Evolutionary conservation across 2,113 vertebrate species (phyloP), one percentile per base, ranked within the genome.

Genomic region (Callopanchax toddi): DNA sequence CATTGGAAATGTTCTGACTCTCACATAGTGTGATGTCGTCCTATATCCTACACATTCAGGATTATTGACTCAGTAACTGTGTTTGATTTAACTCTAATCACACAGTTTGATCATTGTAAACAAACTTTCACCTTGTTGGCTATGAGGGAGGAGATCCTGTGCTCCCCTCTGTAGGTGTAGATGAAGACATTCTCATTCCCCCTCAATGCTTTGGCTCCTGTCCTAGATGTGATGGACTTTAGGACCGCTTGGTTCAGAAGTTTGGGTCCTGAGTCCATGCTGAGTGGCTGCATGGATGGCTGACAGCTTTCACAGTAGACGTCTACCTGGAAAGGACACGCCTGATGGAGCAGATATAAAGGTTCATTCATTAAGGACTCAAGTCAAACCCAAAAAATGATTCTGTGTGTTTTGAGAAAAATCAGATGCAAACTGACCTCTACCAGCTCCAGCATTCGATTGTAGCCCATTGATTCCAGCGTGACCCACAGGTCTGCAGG

Each of bases 401-500:
- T 32, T 32, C 29, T 32, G 49, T 52, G 2, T 21, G 21, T 50
- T 70, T 23, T 22, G 22, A 36, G 10, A 39, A 22, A 59, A n/a
- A 45, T 36, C 25, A 23, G 0, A 29, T 13, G 40, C 45, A 17
- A 76, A 39, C 50, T 2, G 66, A 97, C 97, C 93, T 96, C 93
- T 29, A 90, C 93, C 52, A 97, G 89, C 72, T 98, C 94, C 66
- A 98, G 82, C 21, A 89, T 90, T 62, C 74, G 93, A 85, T 94
- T 96, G 89, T 94, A 98, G 65, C 97, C 97, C 94, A 98, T 94
- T 8, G 95, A 93, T 60, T 95, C 87, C 26, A 98, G 89, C 22
- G 92, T 96, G 60, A 96, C 85, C 96, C 96, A 98, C 4, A 98
- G 91, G 79, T 97, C 95, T 60, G 84, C 71, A 13, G 95, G 91